phyloP scores from a whole-genome alignment of 2,797 vertebrate species.

The Sebastes nivosus region DNA sequence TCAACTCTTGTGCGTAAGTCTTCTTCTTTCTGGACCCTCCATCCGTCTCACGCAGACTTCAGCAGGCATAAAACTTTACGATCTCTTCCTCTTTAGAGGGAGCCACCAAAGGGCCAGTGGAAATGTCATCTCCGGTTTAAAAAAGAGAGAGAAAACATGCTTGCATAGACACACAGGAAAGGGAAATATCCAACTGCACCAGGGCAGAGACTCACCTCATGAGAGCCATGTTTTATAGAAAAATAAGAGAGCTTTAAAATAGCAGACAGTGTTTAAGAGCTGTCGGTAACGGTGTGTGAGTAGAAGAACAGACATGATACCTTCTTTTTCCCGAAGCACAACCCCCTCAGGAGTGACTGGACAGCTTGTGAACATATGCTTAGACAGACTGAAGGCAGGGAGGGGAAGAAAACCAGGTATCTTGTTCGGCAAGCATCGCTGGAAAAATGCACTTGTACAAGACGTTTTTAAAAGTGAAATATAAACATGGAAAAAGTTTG shows the following conservation, averaged over 20 bases:
- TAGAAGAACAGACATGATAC: conserved; percentile 43
- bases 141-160: not conserved
- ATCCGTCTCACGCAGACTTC: conserved; percentile 38
- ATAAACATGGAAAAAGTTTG: not conserved
- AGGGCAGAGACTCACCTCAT: conserved; percentile 31
- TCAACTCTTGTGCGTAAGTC: not conserved
- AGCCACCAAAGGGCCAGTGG: conserved; percentile 23
- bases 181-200: conserved; percentile 1
- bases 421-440: not conserved
- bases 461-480: not conserved
- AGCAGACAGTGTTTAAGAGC: conserved; percentile 49
- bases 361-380: conserved; percentile 24
- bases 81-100: conserved; percentile 42
- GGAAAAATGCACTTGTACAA: not conserved
- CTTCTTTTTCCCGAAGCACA: conserved; percentile 19
- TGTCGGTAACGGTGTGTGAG: conserved; percentile 40
- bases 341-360: not conserved
- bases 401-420: not conserved
- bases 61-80: conserved; percentile 54
- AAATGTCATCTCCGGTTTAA: conserved; percentile 49
- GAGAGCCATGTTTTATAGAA: conserved; percentile 28
- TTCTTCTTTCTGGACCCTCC: conserved; percentile 21
- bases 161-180: not conserved
- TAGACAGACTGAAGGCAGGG: not conserved
- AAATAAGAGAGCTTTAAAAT: conserved; percentile 11